phyloP scores from a whole-genome alignment of 2,888 invertebrate genomes.

The Eutolmus rufibarbis region DNA sequence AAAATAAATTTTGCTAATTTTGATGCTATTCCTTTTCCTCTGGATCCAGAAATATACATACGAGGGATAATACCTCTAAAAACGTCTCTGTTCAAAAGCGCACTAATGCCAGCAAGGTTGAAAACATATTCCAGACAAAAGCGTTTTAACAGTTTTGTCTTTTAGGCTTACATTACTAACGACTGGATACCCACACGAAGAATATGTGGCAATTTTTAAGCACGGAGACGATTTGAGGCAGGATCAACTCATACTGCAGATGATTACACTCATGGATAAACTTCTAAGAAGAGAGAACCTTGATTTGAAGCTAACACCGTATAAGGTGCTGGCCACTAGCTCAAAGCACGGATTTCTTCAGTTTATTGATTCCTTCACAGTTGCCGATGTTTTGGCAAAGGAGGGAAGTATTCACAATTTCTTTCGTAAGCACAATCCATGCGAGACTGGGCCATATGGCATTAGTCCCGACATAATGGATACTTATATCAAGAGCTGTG shows the following conservation, averaged over 20 bases:
- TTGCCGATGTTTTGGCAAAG: slow-evolving; percentile 87
- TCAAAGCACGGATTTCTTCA: slow-evolving; percentile 96
- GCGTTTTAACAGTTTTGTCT: background rate
- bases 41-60: slow-evolving; percentile 91
- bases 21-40: slow-evolving; percentile 90
- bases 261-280: slow-evolving; percentile 98
- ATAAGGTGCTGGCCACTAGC: slow-evolving; percentile 93
- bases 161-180: slow-evolving; percentile 83
- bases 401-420: slow-evolving; percentile 93
- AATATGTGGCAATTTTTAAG: slow-evolving; percentile 96
- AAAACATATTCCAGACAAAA: slow-evolving; percentile 31
- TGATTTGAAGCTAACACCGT: slow-evolving; percentile 95
- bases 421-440: slow-evolving; percentile 88
- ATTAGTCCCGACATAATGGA: slow-evolving; percentile 96
- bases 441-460: slow-evolving; percentile 86
- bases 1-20: slow-evolving; percentile 89
- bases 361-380: slow-evolving; percentile 90
- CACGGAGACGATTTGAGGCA: slow-evolving; percentile 97
- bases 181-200: slow-evolving; percentile 72
- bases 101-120: slow-evolving; percentile 87
- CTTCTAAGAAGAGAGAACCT: slow-evolving; percentile 91
- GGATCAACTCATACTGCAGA: slow-evolving; percentile 96
- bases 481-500: slow-evolving; percentile 93
- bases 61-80: slow-evolving; percentile 88
- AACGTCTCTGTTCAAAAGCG: slow-evolving; percentile 94